Evolutionary conservation across 2,113 vertebrate species (phyloP).

Genomic region (pig (Sus scrofa)): DNA sequence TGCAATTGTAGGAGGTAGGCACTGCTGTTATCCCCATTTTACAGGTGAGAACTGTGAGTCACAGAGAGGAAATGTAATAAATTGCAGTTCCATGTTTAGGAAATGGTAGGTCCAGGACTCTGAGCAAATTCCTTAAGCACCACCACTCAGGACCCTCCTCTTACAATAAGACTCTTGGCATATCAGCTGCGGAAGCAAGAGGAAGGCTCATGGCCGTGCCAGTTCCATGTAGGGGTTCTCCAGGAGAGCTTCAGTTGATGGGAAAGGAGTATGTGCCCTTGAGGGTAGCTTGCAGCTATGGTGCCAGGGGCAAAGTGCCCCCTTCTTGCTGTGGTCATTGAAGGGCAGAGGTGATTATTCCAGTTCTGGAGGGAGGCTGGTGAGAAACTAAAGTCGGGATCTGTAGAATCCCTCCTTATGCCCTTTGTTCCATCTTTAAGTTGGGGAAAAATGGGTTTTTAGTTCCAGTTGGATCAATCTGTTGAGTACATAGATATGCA

Average conservation of each 20-base stretch:
- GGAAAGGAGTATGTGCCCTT: neutral
- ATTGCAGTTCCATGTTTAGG: neutral
- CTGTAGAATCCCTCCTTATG: neutral
- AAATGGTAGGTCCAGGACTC: neutral
- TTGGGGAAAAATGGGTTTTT: neutral
- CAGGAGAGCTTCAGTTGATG: neutral
- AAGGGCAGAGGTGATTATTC: neutral
- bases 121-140: neutral
- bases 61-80: neutral
- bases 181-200: neutral
- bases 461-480: neutral
- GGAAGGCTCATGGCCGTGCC: neutral
- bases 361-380: neutral
- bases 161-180: neutral
- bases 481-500: neutral
- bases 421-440: neutral
- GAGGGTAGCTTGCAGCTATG: neutral
- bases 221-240: neutral
- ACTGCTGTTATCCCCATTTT: neutral
- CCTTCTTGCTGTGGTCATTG: neutral
- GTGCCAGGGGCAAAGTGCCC: neutral
- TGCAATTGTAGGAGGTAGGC: neutral
- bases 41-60: neutral
- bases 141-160: rapidly evolving
- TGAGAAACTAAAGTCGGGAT: neutral